Conservation (phyloP, 2,888 invertebrate species). For the Temnothorax rugatulus region DNA sequence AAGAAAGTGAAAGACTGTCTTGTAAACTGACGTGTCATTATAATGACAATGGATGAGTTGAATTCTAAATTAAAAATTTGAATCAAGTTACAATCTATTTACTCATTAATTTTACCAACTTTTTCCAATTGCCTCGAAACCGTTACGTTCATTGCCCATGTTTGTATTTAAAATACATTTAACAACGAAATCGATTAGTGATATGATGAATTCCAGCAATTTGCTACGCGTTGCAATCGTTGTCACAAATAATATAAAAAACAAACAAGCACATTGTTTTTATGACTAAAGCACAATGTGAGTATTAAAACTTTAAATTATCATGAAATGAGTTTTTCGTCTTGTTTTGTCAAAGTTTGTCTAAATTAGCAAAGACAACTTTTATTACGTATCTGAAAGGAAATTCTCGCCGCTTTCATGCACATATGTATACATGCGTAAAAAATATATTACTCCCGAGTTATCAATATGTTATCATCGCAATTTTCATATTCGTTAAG, state of each 20-base stretch:
- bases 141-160: neutral
- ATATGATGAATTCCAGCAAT: slow-evolving; percentile 21
- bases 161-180: slow-evolving; percentile 7
- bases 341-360: neutral
- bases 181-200: slow-evolving; percentile 19
- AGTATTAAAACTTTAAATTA: neutral
- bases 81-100: neutral
- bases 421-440: neutral
- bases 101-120: neutral
- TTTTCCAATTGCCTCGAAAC: neutral
- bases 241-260: slow-evolving; percentile 30
- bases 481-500: slow-evolving; percentile 32
- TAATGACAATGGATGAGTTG: neutral
- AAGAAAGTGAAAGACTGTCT: neutral
- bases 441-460: neutral
- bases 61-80: slow-evolving; percentile 35
- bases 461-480: neutral
- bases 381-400: slow-evolving; percentile 37
- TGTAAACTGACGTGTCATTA: neutral
- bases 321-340: neutral
- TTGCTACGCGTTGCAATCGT: slow-evolving; percentile 8
- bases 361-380: slow-evolving; percentile 60
- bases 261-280: neutral
- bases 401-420: slow-evolving; percentile 54
- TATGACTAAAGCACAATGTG: too few relatives aligned